Base-by-base conservation (phyloP, 2,113 vertebrate species). In the Psettodes erumei region DNA sequence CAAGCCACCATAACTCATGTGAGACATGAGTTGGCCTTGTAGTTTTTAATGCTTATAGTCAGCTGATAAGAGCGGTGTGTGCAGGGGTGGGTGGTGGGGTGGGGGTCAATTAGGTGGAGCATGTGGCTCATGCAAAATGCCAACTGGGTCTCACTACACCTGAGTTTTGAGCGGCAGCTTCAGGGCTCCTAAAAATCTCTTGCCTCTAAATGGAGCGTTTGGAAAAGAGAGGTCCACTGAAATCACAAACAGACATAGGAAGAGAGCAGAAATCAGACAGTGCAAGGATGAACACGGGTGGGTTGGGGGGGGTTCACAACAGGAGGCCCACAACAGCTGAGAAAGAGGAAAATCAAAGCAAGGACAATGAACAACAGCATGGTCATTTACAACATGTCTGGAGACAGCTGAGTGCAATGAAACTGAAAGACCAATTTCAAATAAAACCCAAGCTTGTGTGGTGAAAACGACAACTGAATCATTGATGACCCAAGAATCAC, bases 181-280 rank as follows among this genome's bases (percentile, higher is more conserved):
- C 90, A 75, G 88, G 93, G 91, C 90, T 95, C 94, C 95, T 96
- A 98, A 96, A 93, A 90, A 94, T 58, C 88, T 92, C 93, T 94
- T 93, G 95, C 95, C 93, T 94, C 92, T 97, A 97, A 96, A 95
- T 93, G 95, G 89, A 95, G 95, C 93, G 80, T 94, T 95, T 94
- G 94, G 94, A 95, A 94, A 88, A 96, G 94, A 95, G 94, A 92
- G 92, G 91, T 94, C 93, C 96, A 97, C 97, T 99, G 98, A 93
- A 99, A 98, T 96, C 94, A 97, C 95, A 98, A 95, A 97, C 93
- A 98, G 94, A 97, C 94, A 93, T 79, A 90, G 83, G 82, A 37
- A 90, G 76, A 89, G 71, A 83, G 47, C 3, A 5, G 25, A 65
- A 55, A 50, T 83, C 72, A 89, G 82, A 86, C 77, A 85, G 64